Conservation (phyloP, 1,140 invertebrate genomes). For the Magallana angulata region DNA sequence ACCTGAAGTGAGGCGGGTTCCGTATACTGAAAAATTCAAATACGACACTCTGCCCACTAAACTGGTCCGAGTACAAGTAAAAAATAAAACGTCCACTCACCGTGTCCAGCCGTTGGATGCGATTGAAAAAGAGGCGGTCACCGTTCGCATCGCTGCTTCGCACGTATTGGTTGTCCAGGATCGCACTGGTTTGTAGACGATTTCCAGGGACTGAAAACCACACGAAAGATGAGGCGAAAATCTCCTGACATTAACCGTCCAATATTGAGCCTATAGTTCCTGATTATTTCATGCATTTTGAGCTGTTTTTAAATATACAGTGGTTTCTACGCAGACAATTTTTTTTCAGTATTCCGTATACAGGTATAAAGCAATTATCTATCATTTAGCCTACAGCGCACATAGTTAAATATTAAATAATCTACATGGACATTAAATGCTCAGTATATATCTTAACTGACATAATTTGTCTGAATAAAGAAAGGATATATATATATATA, state of each 20-base stretch:
- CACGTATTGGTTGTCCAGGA: constrained; percentile 26
- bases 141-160: constrained; percentile 29
- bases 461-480: no score
- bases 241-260: neutral
- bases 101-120: neutral
- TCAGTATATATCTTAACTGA: no score
- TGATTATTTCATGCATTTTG: neutral
- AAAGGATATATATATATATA: no score
- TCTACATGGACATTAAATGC: no score
- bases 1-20: constrained; percentile 13
- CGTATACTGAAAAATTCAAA: constrained; percentile 40
- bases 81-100: constrained; percentile 11
- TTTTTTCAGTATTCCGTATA: no score
- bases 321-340: no score
- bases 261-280: no score
- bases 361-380: no score
- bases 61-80: constrained; percentile 3
- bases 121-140: constrained; percentile 44
- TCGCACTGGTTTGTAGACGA: neutral
- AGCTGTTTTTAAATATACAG: no score
- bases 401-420: no score
- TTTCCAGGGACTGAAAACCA: constrained; percentile 14
- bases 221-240: neutral
- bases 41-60: constrained; percentile 10
- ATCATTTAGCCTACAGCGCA: no score